Evolutionary conservation across 2,113 vertebrate genomes (phyloP), one percentile per base, ranked within the genome.

Genomic region (Rhynchopsitta pachyrhyncha): DNA sequence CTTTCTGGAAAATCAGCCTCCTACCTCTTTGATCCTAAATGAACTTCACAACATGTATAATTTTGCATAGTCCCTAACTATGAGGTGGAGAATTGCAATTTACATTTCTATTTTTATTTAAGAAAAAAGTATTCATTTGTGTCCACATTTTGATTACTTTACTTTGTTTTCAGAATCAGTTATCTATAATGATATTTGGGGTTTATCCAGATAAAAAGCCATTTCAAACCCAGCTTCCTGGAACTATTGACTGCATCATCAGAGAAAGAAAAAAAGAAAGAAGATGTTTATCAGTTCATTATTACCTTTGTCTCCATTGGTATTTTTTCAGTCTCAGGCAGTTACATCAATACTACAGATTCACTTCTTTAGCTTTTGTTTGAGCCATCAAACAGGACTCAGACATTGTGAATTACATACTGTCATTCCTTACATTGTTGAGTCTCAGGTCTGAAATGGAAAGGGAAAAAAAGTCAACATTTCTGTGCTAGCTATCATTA

Each of bases 41-140:
- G 73, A 91, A 4, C 39, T 68, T n/a, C 28, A 59, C 29, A 82
- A 86, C 42, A 50, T 63, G 27, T 64, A 66, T 76, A 84, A 85
- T 87, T 28, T 55, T 82, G 16, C 28, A 76, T n/a, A 89, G 35
- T 82, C n/a, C 62, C 60, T 90, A 82, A 66, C 29, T 74, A 33
- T 60, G 57, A 92, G 9, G 44, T 82, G 4, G 23, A 80, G 29
- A 91, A 63, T 62, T 67, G 7, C 10, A 66, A 89, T 89, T 87
- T 87, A 41, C 27, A 57, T 80, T 93, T 89, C 39, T 87, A 52
- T 95, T 95, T 96, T 93, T 64, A 73, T 69, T 55, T 84, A 84
- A 55, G 29, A 14, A 92, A 64, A 68, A 95, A 25, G 3, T 64
- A 73, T 71, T 85, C 6, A 44, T 76, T 91, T 67, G 9, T 91